These are phyloP conservation scores for Nasonia oneida DNA, from an alignment of 2,888 invertebrate genomes.

Conservation along the genomic window DNA sequence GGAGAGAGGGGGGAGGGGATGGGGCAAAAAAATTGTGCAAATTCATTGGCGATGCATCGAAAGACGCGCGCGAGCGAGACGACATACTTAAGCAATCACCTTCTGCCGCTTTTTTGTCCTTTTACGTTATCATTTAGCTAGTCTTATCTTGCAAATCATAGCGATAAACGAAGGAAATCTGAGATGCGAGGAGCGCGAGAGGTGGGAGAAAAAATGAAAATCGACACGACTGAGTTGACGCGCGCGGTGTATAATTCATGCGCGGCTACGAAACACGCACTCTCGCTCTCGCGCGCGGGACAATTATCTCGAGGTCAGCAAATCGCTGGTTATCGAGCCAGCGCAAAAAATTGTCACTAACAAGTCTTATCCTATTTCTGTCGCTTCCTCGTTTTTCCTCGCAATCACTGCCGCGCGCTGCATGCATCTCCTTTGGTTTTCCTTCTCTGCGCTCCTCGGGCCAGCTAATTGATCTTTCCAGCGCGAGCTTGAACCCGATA, in stretches of 20 bases:
- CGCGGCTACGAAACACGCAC: constrained; percentile 40
- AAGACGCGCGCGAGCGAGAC: neutral
- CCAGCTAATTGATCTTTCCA: constrained; percentile 76
- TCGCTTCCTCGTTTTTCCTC: constrained; percentile 33
- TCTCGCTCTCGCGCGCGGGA: neutral
- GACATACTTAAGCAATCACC: constrained; percentile 34
- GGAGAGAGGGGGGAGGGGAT: no score
- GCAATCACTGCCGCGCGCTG: neutral
- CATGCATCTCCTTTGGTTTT: constrained; percentile 10
- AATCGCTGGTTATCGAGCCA: constrained; percentile 32
- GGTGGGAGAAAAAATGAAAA: neutral
- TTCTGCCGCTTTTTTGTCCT: constrained; percentile 30
- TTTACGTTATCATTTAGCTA: constrained; percentile 31
- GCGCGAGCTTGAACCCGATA: constrained; percentile 75
- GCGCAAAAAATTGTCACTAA: constrained; percentile 26
- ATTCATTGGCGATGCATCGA: constrained; percentile 31
- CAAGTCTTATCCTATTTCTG: constrained; percentile 33
- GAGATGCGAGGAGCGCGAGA: neutral
- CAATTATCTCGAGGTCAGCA: constrained; percentile 41
- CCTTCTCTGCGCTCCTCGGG: constrained; percentile 53
- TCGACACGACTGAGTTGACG: neutral
- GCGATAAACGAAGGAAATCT: constrained; percentile 46
- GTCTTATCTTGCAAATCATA: constrained; percentile 54
- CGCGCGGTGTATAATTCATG: constrained; percentile 27
- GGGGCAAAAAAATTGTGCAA: neutral